These are phyloP conservation scores for Zosterops pallidus DNA, from an alignment of 2,113 vertebrate species.

Conservation along the genomic window DNA sequence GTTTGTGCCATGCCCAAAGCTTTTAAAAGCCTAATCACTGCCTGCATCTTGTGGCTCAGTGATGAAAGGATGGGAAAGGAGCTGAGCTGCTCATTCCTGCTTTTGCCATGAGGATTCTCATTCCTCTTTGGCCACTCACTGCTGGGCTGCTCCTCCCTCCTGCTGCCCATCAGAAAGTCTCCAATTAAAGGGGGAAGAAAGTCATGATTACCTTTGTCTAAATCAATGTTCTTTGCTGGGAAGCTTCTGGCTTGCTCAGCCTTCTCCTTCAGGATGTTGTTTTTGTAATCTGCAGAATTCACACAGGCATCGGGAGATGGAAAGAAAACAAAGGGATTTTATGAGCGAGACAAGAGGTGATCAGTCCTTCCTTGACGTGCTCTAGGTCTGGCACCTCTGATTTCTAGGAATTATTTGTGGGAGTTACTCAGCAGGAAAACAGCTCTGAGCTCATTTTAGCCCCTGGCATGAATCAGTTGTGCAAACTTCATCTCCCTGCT, in stretches of 20 bases:
- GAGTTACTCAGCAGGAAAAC: background rate
- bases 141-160: background rate
- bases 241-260: constrained; percentile 74
- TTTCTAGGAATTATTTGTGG: background rate
- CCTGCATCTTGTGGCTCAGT: constrained; percentile 30
- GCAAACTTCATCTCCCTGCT: background rate
- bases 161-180: background rate
- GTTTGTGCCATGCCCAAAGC: background rate
- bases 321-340: background rate
- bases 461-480: background rate
- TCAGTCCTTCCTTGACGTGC: background rate
- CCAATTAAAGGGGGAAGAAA: background rate
- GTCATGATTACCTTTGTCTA: constrained; percentile 86
- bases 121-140: background rate
- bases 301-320: background rate
- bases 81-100: constrained; percentile 2
- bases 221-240: constrained; percentile 85
- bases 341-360: background rate
- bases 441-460: background rate
- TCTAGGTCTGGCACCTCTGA: background rate
- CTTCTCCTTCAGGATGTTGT: constrained; percentile 92
- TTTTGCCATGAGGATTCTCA: background rate
- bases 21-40: constrained; percentile 18
- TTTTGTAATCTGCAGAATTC: constrained; percentile 86
- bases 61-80: constrained; percentile 37